These are phyloP conservation scores for Pachydiplax longipennis DNA, from an alignment of 2,888 invertebrate genomes.

Conservation along the genomic window DNA sequence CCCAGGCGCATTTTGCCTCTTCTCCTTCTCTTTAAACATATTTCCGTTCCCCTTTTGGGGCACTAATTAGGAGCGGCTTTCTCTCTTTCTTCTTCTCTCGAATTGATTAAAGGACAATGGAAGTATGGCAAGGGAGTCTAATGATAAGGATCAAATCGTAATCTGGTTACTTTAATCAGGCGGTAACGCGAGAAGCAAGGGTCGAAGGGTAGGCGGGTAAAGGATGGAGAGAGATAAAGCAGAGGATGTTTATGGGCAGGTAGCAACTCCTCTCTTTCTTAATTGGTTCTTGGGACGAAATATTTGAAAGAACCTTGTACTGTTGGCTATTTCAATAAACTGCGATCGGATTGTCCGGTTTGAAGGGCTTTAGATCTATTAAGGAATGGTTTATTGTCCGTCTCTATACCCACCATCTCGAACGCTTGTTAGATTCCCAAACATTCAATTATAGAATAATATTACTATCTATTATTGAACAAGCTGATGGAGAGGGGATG, in stretches of 20 bases:
- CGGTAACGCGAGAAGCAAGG: not conserved
- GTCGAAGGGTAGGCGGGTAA: not conserved
- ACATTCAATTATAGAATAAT: no score
- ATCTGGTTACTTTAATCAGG: conserved; percentile 11
- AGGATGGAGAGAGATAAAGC: not conserved
- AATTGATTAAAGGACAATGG: not conserved
- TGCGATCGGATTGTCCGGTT: not conserved
- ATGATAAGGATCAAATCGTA: conserved; percentile 5
- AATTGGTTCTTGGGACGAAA: not conserved
- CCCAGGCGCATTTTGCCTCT: not conserved
- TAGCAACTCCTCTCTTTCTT: not conserved
- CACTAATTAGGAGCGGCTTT: not conserved
- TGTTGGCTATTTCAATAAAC: not conserved
- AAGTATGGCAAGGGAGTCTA: not conserved
- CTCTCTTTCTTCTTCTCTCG: not conserved
- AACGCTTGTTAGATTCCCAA: no score
- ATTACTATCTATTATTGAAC: no score
- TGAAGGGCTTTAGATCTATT: not conserved
- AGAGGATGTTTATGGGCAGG: not conserved
- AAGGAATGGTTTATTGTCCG: not conserved
- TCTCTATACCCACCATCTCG: no score
- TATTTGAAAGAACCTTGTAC: not conserved
- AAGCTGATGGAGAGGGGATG: no score
- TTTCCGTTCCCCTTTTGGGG: not conserved
- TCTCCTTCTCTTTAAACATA: not conserved